A percentile compares a stretch with the other conserved stretches of the same genome.
Evolutionary conservation across 2,888 invertebrate genomes (phyloP).

Genomic region (Tipula unca): DNA sequence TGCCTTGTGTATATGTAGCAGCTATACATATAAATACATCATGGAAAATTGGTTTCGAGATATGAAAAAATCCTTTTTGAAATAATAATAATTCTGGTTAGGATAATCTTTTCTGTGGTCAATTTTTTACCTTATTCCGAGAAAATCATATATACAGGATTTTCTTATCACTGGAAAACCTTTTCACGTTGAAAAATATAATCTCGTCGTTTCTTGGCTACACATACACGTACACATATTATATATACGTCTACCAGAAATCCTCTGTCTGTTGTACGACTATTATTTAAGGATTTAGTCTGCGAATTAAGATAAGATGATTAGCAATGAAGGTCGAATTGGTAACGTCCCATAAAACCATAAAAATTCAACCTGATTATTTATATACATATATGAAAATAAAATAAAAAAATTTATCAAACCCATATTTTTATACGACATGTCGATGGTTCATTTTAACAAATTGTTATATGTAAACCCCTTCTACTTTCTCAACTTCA

Average conservation of each 20-base stretch:
- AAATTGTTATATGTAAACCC: not conserved
- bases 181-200: not conserved
- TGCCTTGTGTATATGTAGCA: not conserved
- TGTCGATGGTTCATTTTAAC: not conserved
- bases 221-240: not conserved
- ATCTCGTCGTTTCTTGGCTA: not conserved
- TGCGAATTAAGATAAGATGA: constrained; percentile 14
- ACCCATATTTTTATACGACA: not conserved
- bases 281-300: constrained; percentile 8
- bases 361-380: not conserved
- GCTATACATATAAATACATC: not conserved
- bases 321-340: constrained; percentile 14
- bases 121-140: not conserved
- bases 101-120: not conserved
- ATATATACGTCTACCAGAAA: no score
- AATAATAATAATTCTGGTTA: not conserved
- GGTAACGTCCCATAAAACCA: not conserved
- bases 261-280: not conserved
- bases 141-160: not conserved
- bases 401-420: not conserved
- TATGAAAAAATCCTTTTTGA: not conserved
- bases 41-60: not conserved
- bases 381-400: not conserved
- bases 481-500: not conserved
- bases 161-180: not conserved